Conservation (phyloP, 2,888 invertebrate species). For the Pycnomerus fuliginosus region DNA sequence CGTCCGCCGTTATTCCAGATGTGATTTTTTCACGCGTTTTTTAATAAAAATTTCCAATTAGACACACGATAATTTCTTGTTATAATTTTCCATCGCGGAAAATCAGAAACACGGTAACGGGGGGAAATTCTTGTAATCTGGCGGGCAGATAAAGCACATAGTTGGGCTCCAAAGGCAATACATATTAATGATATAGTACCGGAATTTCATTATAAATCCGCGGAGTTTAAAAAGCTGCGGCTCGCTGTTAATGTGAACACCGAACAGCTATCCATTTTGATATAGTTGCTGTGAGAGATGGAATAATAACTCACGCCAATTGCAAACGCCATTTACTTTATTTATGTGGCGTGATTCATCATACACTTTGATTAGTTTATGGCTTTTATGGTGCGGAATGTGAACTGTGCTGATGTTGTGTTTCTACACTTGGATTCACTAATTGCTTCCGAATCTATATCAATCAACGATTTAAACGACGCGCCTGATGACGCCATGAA, state of each 20-base stretch:
- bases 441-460: no score
- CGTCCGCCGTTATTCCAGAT: slow-evolving; percentile 25
- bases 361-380: slow-evolving; percentile 56
- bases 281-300: slow-evolving; percentile 54
- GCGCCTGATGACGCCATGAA: no score
- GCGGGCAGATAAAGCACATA: slow-evolving; percentile 11
- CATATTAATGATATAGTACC: slow-evolving; percentile 39
- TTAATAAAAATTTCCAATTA: slow-evolving; percentile 31
- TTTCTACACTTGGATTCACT: slow-evolving; percentile 46
- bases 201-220: slow-evolving; percentile 49
- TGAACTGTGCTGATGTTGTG: slow-evolving; percentile 47
- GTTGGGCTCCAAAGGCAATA: slow-evolving; percentile 18
- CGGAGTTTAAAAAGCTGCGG: slow-evolving; percentile 44
- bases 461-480: no score
- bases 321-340: slow-evolving; percentile 56
- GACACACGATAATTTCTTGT: no score
- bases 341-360: slow-evolving; percentile 56
- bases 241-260: slow-evolving; percentile 44
- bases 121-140: slow-evolving; percentile 14
- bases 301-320: slow-evolving; percentile 56
- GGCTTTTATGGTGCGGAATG: slow-evolving; percentile 54
- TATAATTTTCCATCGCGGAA: no score
- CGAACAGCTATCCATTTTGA: slow-evolving; percentile 50
- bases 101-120: no score
- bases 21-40: slow-evolving; percentile 23